Evolutionary conservation across 2,888 invertebrate genomes (phyloP), one percentile per base, ranked within the genome.

Genomic region (Ceratothoa steindachneri): DNA sequence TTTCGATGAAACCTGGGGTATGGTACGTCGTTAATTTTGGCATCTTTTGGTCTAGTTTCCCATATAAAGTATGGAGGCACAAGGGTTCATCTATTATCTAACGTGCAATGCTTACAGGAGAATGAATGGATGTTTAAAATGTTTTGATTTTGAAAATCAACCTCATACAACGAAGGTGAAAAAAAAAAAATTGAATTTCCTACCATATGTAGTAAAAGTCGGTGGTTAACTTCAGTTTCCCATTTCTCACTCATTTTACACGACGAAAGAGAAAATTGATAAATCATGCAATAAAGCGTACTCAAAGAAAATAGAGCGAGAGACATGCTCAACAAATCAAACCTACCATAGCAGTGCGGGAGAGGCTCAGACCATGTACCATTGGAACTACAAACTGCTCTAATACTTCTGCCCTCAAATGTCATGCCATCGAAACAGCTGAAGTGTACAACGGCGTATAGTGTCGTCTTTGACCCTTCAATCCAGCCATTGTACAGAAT

Each of bases 401-500:
- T 86, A 28, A 72, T 70, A 19, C 64, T 68, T 60, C 41, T 64
- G 28, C 78, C 78, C 41, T 84, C 84, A 81, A 85, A 85, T 67
- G 83, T 85, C 82, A 85, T 86, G 30, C 84, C 83, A 71, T 86
- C 85, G 69, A 85, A 82, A 81, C 88, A 81, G 31, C 77, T 74
- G 82, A 85, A 87, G 77, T 84, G 84, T 65, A 87, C 83, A n/a
- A 85, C 84, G 1, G 87, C 84, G 2, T 87, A 87, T n/a, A 86
- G 85, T 12, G 84, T 86, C 41, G 86, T 87, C 72, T 84, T 84
- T 67, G 84, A 81, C 9, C 87, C 87, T 80, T 87, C 86, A 66
- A 88, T 88, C 92, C 96, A 97, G 2, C 99, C 98, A 83, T 99
- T 97, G 89, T 93, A 94, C 7, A 99, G 88, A 67, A 91, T 89